Conservation (phyloP, 2,888 invertebrate species). For the Cylindroiulus punctatus region DNA sequence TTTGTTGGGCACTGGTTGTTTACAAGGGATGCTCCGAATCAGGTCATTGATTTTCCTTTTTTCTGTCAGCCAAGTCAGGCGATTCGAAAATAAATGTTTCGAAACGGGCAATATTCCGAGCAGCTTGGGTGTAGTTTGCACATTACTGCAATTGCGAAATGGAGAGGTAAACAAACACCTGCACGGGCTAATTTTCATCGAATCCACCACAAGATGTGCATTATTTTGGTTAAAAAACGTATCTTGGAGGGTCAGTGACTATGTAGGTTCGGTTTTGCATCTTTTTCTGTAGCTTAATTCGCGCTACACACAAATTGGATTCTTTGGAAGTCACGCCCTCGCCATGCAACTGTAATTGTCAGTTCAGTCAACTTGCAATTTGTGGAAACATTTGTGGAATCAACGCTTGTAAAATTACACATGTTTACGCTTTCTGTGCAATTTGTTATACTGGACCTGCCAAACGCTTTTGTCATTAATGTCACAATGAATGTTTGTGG, state of each 20-base stretch:
- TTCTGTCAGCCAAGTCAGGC: not conserved
- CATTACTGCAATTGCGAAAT: not conserved
- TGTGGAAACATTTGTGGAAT: not conserved
- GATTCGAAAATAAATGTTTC: constrained; percentile 24
- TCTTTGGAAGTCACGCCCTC: not conserved
- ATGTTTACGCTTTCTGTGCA: no score
- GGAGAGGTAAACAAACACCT: not conserved
- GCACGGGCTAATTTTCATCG: not conserved
- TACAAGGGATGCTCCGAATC: not conserved
- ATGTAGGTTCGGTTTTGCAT: not conserved
- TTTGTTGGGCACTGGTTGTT: not conserved
- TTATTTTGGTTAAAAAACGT: not conserved
- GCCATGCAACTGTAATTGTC: not conserved
- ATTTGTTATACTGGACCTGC: no score
- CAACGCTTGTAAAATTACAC: no score
- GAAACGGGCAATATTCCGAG: not conserved
- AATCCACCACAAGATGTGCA: not conserved
- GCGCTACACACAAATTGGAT: not conserved
- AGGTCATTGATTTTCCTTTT: not conserved
- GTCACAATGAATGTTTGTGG: no score
- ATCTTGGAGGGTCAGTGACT: not conserved
- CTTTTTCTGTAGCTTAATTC: not conserved
- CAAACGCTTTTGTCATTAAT: no score
- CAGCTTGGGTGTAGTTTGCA: not conserved
- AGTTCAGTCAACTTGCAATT: not conserved